These are phyloP conservation scores for Pelvicachromis taeniatus DNA, from an alignment of 2,113 vertebrate genomes.

Conservation along the genomic window DNA sequence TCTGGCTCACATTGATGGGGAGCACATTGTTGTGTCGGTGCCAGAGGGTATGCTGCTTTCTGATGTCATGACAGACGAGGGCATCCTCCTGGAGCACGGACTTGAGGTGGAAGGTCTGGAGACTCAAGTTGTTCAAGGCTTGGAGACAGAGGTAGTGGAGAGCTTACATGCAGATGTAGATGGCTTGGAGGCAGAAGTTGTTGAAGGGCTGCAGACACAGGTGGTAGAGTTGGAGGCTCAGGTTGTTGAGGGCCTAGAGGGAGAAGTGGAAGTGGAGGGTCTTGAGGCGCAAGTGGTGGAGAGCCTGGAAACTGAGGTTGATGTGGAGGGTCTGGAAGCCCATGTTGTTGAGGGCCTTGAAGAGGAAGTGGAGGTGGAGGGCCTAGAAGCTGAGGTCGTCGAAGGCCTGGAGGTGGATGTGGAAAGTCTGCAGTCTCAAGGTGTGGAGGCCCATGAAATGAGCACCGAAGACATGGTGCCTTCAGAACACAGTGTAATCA, in stretches of 20 bases:
- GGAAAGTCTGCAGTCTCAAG: constrained; percentile 66
- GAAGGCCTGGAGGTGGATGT: constrained; percentile 81
- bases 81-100: constrained; percentile 88
- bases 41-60: constrained; percentile 95
- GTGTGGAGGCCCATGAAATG: constrained; percentile 68
- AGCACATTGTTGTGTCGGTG: constrained; percentile 97
- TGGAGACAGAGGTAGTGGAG: constrained; percentile 80
- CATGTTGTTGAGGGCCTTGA: constrained; percentile 84
- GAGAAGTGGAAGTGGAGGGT: constrained; percentile 76
- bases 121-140: constrained; percentile 81
- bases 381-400: constrained; percentile 73
- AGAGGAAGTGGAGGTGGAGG: constrained; percentile 79
- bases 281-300: constrained; percentile 62
- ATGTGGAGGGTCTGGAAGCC: constrained; percentile 70
- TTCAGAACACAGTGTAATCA: constrained; percentile 85
- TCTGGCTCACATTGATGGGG: constrained; percentile 94
- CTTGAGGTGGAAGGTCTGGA: constrained; percentile 82
- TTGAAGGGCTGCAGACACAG: constrained; percentile 62
- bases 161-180: constrained; percentile 74
- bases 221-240: constrained; percentile 67
- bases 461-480: constrained; percentile 73
- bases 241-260: constrained; percentile 82
- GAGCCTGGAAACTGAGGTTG: constrained; percentile 62
- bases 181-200: constrained; percentile 84
- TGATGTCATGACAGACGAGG: constrained; percentile 93